Conservation (phyloP, 2,888 invertebrate species). For the Galeruca laticollis region DNA sequence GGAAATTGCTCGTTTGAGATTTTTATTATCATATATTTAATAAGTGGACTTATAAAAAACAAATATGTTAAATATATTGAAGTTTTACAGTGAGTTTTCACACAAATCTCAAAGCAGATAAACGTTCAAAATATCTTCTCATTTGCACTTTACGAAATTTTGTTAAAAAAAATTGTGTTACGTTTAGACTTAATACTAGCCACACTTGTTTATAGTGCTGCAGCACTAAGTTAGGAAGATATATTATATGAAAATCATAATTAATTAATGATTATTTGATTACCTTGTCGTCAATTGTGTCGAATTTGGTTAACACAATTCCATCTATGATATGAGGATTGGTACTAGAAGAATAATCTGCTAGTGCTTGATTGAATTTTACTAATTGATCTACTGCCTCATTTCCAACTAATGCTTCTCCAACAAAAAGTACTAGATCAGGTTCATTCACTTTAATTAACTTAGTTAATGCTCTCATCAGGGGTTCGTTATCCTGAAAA, state of each 20-base stretch:
- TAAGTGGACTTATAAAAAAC: too few species aligned
- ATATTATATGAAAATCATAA: too few species aligned
- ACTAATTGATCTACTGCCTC: slow-evolving; percentile 99
- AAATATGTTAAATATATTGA: too few species aligned
- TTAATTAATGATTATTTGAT: slow-evolving; percentile 51
- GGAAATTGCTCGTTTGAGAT: slow-evolving; percentile 1
- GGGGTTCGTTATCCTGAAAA: slow-evolving; percentile 90
- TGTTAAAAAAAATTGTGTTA: too few species aligned
- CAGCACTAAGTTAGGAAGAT: too few species aligned
- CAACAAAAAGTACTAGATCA: slow-evolving; percentile 98
- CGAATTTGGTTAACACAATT: slow-evolving; percentile 99
- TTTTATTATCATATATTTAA: too few species aligned
- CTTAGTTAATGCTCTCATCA: slow-evolving; percentile 98
- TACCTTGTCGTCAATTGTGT: slow-evolving; percentile 98
- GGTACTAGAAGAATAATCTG: slow-evolving; percentile 84
- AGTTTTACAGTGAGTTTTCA: too few species aligned
- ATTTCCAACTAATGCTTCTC: slow-evolving; percentile 99
- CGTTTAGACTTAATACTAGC: too few species aligned
- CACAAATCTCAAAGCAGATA: too few species aligned
- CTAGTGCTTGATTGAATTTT: slow-evolving; percentile 98
- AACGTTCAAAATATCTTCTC: too few species aligned
- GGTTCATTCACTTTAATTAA: slow-evolving; percentile 98
- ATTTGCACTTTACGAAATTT: too few species aligned
- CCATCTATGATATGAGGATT: slow-evolving; percentile 97
- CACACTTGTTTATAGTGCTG: too few species aligned